Evolutionary conservation across 2,888 invertebrate genomes (phyloP).

Genomic region (Lycaena phlaeas): DNA sequence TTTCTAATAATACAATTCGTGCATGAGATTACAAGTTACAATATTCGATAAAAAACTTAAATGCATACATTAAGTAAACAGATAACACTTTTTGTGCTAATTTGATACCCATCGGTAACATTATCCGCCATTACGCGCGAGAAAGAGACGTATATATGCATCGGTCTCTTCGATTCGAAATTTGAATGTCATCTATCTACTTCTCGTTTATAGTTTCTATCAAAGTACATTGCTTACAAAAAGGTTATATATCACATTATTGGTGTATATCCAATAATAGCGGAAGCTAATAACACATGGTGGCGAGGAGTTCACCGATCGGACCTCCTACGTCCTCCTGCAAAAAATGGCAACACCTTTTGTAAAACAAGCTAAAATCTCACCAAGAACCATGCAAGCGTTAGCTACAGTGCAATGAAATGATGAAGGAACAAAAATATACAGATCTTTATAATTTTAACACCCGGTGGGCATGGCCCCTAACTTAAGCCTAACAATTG

Average conservation of each 20-base stretch:
- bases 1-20: conserved; percentile 34
- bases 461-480: conserved; percentile 27
- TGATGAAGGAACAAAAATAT: conserved; percentile 61
- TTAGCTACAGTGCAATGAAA: conserved; percentile 59
- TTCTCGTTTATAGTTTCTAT: conserved; percentile 26
- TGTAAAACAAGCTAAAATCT: conserved; percentile 35
- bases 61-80: conserved; percentile 21
- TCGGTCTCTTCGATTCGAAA: background rate
- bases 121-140: background rate
- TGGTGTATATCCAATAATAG: conserved; percentile 14
- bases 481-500: conserved; percentile 51
- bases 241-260: conserved; percentile 12
- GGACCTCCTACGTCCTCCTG: conserved; percentile 80
- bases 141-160: background rate
- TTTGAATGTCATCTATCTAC: conserved; percentile 1
- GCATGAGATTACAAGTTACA: conserved; percentile 28
- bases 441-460: conserved; percentile 62
- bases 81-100: no score
- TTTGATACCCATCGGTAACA: no score
- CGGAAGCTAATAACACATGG: conserved; percentile 71
- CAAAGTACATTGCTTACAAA: conserved; percentile 18
- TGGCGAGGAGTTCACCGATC: conserved; percentile 77
- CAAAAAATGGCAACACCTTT: conserved; percentile 62
- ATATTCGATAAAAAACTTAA: conserved; percentile 21
- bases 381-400: conserved; percentile 52